phyloP scores from a whole-genome alignment of 2,888 invertebrate species.

The Cylindroiulus punctatus region DNA sequence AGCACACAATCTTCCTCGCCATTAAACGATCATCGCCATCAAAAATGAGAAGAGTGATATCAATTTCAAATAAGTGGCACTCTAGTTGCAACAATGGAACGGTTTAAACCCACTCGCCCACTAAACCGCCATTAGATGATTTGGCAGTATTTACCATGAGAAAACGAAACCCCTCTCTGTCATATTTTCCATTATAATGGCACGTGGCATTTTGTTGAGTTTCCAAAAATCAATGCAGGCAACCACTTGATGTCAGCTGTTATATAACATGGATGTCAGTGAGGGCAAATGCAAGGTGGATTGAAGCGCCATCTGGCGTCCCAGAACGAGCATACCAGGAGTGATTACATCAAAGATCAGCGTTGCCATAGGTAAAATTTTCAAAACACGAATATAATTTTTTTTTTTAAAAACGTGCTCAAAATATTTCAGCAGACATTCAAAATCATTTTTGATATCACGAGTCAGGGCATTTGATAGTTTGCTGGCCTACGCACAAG shows the following conservation, averaged over 20 bases:
- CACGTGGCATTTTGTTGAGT: not conserved
- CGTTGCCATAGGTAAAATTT: too few relatives aligned
- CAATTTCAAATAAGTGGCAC: conserved; percentile 15
- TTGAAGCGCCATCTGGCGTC: too few relatives aligned
- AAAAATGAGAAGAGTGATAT: not conserved
- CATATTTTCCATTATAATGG: not conserved
- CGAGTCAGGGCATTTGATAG: too few relatives aligned
- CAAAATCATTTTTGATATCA: too few relatives aligned
- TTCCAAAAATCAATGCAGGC: not conserved
- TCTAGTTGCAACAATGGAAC: not conserved
- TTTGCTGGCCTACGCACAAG: too few relatives aligned
- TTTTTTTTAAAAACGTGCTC: too few relatives aligned
- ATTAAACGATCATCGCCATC: not conserved
- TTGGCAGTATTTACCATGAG: conserved; percentile 7
- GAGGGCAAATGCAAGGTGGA: too few relatives aligned
- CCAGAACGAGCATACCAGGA: too few relatives aligned
- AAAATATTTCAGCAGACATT: too few relatives aligned
- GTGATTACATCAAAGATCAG: too few relatives aligned
- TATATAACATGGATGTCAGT: not conserved
- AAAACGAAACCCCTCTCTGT: not conserved
- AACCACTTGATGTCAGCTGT: not conserved
- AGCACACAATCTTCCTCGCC: not conserved
- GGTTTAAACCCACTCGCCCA: not conserved
- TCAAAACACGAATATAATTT: too few relatives aligned
- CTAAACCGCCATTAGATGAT: conserved; percentile 12